Evolutionary conservation across 2,888 invertebrate species (phyloP).

Genomic region (Hedychridium roseum): DNA sequence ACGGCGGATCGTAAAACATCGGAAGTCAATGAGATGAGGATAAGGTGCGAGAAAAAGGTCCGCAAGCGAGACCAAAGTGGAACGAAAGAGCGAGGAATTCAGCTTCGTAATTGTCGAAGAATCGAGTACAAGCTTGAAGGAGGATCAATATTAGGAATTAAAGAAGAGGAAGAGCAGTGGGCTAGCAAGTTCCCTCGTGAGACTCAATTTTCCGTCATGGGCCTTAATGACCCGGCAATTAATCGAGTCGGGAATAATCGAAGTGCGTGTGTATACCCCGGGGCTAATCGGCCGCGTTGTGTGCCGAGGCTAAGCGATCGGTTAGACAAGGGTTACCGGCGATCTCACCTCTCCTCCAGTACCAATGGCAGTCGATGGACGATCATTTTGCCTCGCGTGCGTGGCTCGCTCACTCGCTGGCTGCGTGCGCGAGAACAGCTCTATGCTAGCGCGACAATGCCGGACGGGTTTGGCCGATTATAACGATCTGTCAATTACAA

Average conservation of each 20-base stretch:
- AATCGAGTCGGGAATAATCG: constrained; percentile 40
- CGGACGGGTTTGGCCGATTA: too few species aligned
- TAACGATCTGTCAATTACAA: too few species aligned
- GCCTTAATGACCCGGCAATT: constrained; percentile 37
- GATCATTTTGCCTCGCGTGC: too few species aligned
- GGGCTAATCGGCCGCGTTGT: constrained; percentile 31
- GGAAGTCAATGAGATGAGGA: too few species aligned
- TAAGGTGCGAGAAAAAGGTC: too few species aligned
- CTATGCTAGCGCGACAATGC: too few species aligned
- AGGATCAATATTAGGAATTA: background rate
- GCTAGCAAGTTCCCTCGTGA: constrained; percentile 11
- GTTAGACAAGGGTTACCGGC: constrained; percentile 16
- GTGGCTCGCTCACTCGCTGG: too few species aligned
- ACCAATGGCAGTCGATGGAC: background rate
- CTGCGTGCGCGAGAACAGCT: too few species aligned
- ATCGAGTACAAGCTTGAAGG: too few species aligned
- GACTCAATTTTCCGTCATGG: constrained; percentile 29
- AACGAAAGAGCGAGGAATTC: too few species aligned
- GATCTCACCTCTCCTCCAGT: constrained; percentile 2
- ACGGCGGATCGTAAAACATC: constrained; percentile 11
- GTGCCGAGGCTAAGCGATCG: constrained; percentile 22
- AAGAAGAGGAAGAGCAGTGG: background rate
- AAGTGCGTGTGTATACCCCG: constrained; percentile 23
- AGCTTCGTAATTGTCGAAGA: too few species aligned
- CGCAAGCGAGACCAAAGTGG: too few species aligned